phyloP scores from a whole-genome alignment of 2,888 invertebrate species.

The Cheilosia pagana region DNA sequence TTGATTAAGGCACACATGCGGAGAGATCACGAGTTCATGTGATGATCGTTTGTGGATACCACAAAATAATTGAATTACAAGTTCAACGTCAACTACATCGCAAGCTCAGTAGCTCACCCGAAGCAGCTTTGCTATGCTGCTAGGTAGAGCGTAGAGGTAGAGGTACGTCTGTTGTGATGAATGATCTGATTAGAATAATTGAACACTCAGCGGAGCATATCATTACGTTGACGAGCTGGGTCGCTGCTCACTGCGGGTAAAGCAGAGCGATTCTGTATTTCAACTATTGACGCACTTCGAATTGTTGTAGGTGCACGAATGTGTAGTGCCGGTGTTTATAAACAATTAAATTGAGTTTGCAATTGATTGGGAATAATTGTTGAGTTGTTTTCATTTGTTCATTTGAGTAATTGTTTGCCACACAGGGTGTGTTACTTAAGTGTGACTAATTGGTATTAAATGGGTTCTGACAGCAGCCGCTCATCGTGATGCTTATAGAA shows the following conservation, averaged over 20 bases:
- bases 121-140: not conserved
- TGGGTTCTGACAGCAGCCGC: conserved; percentile 7
- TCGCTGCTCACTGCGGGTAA: not conserved
- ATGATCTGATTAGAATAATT: conserved; percentile 61
- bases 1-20: conserved; percentile 33
- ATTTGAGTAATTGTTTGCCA: conserved; percentile 33
- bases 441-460: conserved; percentile 49
- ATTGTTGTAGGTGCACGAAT: conserved; percentile 7
- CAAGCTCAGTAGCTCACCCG: conserved; percentile 26
- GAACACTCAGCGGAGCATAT: conserved; percentile 52
- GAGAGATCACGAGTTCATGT: conserved; percentile 65
- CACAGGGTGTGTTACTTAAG: conserved; percentile 14
- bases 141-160: too few species aligned
- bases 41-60: conserved; percentile 65
- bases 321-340: not conserved
- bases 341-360: conserved; percentile 35
- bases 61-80: conserved; percentile 66
- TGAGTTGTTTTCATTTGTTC: conserved; percentile 10
- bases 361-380: conserved; percentile 52
- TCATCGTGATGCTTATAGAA: not conserved
- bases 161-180: not conserved
- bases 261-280: not conserved
- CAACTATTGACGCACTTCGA: conserved; percentile 48
- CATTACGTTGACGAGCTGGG: conserved; percentile 12
- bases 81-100: conserved; percentile 34